Evolutionary conservation across 2,888 invertebrate species (phyloP), one percentile per base, ranked within the genome.

Genomic region (Eremobia ochroleuca): DNA sequence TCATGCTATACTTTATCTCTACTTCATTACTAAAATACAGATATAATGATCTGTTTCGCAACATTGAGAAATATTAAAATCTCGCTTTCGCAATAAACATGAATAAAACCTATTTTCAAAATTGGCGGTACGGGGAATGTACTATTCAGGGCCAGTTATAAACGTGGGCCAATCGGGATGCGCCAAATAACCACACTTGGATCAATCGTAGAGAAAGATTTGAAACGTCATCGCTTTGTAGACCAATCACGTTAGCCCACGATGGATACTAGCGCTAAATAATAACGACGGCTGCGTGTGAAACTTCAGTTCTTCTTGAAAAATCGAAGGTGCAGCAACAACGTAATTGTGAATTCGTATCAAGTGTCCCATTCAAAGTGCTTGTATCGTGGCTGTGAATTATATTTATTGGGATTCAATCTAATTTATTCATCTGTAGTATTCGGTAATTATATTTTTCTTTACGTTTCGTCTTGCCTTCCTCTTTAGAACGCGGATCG

Each of bases 81-180:
- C 31, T 59, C 4, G n/a, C 58, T 87, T 81, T 84, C 78, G 59
- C 70, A 85, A 81, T 70, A 58, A 67, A 70, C 46, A 46, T 34
- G 40, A 79, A 46, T 61, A 61, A 66, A 61, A 71, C 67, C 49
- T 66, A 11, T 43, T 65, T 92, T 96, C 88, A 91, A 95, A 95
- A 88, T 92, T 92, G 85, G 92, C 96, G 95, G 94, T 92, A 90
- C 89, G 6, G 85, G 73, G 59, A 76, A 86, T 82, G 85, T 78
- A 85, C 85, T 79, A 85, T 88, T 90, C 88, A 88, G 87, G 79
- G 91, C 94, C 94, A 95, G 92, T 94, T 91, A 94, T 86, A 92
- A 95, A 98, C 98, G 98, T 98, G 98, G 97, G 97, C 98, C 98
- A 98, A 98, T 98, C 85, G 89, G 67, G 88, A 87, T 49, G 65